Conservation (phyloP, 2,888 invertebrate genomes). For the Stenchaetothrips biformis region DNA sequence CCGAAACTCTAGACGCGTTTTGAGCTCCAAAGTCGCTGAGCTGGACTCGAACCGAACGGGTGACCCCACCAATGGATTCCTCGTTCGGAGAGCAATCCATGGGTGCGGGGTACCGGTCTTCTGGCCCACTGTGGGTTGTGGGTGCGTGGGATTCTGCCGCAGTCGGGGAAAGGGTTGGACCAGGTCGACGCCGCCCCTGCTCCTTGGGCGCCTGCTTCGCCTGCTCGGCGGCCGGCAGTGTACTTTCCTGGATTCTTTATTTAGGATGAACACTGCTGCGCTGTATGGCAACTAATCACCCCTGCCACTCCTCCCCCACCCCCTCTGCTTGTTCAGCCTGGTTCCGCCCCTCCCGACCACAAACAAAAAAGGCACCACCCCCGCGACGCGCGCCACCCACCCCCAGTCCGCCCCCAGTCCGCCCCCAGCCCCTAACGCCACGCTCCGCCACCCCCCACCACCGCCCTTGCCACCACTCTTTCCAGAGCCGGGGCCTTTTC, state of each 20-base stretch:
- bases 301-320: background rate
- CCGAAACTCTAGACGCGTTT: too few relatives aligned
- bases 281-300: constrained; percentile 22
- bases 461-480: background rate
- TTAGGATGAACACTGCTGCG: constrained; percentile 20
- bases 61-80: too few relatives aligned
- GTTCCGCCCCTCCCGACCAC: background rate
- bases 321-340: constrained; percentile 3
- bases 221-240: background rate
- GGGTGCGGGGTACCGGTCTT: too few relatives aligned
- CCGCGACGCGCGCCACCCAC: background rate
- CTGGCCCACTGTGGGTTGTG: too few relatives aligned
- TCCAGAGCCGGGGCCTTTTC: constrained; percentile 11
- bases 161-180: too few relatives aligned
- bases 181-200: too few relatives aligned
- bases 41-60: too few relatives aligned
- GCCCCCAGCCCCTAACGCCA: background rate
- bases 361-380: constrained; percentile 20
- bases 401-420: background rate
- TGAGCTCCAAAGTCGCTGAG: too few relatives aligned
- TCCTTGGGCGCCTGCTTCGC: background rate
- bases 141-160: too few relatives aligned
- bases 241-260: constrained; percentile 20
- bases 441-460: background rate
- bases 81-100: too few relatives aligned